phyloP scores from a whole-genome alignment of 2,888 invertebrate genomes.

The Dascillus cervinus region DNA sequence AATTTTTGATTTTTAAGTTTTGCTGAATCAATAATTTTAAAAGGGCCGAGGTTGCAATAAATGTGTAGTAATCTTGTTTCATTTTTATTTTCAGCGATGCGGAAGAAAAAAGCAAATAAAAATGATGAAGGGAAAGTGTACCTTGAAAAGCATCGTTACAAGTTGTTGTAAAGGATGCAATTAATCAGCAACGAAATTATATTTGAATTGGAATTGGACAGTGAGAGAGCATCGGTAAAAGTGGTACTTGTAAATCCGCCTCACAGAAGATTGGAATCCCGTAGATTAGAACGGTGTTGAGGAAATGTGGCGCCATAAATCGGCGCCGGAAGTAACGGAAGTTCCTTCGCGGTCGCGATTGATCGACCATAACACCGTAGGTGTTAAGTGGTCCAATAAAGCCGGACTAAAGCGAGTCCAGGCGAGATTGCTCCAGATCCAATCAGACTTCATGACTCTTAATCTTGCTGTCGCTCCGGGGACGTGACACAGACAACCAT shows the following conservation, averaged over 20 bases:
- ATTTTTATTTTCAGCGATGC: too few species aligned
- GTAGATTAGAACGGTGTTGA: constrained; percentile 14
- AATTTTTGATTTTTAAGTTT: too few species aligned
- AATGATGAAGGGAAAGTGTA: too few species aligned
- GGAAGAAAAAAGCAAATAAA: too few species aligned
- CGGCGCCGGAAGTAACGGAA: constrained; percentile 19
- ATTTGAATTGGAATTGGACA: too few species aligned
- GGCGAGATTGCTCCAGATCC: constrained; percentile 18
- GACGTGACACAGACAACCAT: constrained; percentile 27
- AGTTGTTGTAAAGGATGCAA: too few species aligned
- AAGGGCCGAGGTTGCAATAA: too few species aligned
- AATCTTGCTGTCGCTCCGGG: constrained; percentile 15
- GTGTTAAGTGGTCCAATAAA: constrained; percentile 24
- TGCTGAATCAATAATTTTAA: too few species aligned
- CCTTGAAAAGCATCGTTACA: too few species aligned
- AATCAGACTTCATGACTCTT: constrained; percentile 18
- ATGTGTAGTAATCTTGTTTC: too few species aligned
- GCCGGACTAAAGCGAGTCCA: constrained; percentile 11
- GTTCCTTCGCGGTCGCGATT: constrained; percentile 20
- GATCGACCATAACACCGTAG: constrained; percentile 21
- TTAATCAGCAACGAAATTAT: too few species aligned
- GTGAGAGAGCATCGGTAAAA: too few species aligned
- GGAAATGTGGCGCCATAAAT: constrained; percentile 19
- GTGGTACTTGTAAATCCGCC: constrained; percentile 13
- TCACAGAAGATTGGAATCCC: constrained; percentile 14